Evolutionary conservation across 2,888 invertebrate species (phyloP), one percentile per base, ranked within the genome.

Genomic region (Fragum fragum): DNA sequence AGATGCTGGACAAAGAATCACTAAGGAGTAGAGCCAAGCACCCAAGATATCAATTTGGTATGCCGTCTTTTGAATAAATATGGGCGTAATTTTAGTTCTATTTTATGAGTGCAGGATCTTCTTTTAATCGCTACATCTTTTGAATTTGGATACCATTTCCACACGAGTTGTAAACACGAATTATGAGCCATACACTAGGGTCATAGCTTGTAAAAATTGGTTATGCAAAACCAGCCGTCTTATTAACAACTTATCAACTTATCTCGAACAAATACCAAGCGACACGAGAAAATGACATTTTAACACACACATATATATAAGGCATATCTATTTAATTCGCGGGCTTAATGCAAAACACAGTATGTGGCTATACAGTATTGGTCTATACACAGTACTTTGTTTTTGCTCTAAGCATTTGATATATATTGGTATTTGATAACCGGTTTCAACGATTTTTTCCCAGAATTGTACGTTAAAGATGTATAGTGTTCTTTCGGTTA

Each of bases 171-270:
- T 57, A 26, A 57, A 57, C 9, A 9, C 57, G 57, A 57, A 57
- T 21, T 26, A 26, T 14, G 57, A 57, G 57, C 57, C 3, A 11
- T 26, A n/a, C 23, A 1, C 5, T 2, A 21, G 26, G 57, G 57
- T 57, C 57, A 57, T 6, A 21, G 26, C 57, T 21, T 21, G 57
- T 57, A 57, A 26, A 59, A 18, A 28, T 61, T 28, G 57, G 61
- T 29, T 61, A 61, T 32, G 61, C 6, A 61, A 61, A 61, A 61
- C 61, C 29, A n/a, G n/a, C 61, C 7, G 26, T 61, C 61, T 61
- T 23, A 61, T 61, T 61, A 61, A 23, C 61, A 28, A 61, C 32
- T 61, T 61, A 61, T 61, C 61, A 61, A 61, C 32, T 61, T 61
- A 61, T 63, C 29, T 36, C n/a, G 2, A 36, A 9, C 32, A 32